A percentile compares a stretch with the other conserved stretches of the same genome.
Evolutionary conservation across 2,113 vertebrate genomes (phyloP).

Genomic region (Ursus arctos): DNA sequence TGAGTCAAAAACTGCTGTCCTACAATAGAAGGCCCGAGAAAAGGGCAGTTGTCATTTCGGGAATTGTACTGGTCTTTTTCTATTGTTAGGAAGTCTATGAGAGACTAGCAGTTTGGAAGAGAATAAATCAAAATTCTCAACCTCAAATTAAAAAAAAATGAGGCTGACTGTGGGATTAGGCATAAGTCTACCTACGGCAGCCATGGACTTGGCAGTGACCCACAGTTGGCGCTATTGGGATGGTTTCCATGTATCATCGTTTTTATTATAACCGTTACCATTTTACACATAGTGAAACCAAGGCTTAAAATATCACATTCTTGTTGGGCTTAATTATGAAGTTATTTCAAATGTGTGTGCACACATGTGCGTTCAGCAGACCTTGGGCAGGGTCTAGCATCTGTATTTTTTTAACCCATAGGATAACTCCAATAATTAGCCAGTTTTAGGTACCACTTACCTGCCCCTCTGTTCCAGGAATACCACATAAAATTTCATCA

Average conservation of each 20-base stretch:
- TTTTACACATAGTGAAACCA: not conserved
- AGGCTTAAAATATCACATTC: slow-evolving; percentile 13
- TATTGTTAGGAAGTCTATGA: not conserved
- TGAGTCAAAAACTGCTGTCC: not conserved
- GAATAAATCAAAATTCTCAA: not conserved
- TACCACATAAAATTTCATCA: not conserved
- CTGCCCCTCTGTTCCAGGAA: not conserved
- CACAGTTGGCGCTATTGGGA: not conserved
- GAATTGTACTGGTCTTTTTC: not conserved
- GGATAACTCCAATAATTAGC: not conserved
- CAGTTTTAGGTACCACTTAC: not conserved
- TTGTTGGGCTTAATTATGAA: slow-evolving; percentile 9
- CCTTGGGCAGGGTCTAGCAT: not conserved
- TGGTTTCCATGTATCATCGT: not conserved
- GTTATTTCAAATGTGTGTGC: not conserved
- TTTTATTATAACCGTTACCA: slow-evolving; percentile 19
- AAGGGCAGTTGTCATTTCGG: not conserved
- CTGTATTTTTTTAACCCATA: not conserved
- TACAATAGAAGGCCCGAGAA: not conserved
- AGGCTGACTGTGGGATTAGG: not conserved
- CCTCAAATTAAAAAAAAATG: not conserved
- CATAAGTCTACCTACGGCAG: not conserved
- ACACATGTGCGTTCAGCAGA: not conserved
- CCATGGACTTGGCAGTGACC: not conserved
- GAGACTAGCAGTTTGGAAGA: slow-evolving; percentile 13